phyloP scores from a whole-genome alignment of 2,797 vertebrate species.

The Halcyon leucocephala region DNA sequence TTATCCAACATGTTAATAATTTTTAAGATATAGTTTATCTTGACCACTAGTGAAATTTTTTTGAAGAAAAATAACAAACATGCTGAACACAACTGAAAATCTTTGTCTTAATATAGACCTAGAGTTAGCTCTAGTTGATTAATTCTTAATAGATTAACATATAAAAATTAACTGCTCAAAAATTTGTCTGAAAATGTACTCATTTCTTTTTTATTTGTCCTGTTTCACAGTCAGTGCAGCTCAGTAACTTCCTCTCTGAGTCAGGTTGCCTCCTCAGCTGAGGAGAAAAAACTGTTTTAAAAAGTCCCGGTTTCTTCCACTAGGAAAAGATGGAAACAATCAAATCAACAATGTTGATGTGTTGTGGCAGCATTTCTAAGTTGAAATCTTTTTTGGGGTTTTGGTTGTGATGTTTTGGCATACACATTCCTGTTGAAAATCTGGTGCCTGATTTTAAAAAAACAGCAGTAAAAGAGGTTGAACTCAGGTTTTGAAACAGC shows the following conservation, averaged over 20 bases:
- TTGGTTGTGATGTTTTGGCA: background rate
- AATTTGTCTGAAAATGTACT: background rate
- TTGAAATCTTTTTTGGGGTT: background rate
- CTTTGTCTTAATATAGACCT: background rate
- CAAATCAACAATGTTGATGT: background rate
- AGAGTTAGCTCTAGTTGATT: background rate
- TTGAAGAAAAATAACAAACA: background rate
- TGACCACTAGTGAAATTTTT: background rate
- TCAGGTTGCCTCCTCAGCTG: background rate
- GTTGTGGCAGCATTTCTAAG: background rate
- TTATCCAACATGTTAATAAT: background rate
- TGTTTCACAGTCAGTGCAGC: background rate
- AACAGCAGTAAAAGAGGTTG: background rate
- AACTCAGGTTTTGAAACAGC: background rate
- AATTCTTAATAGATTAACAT: background rate
- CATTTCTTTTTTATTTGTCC: background rate
- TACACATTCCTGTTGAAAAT: background rate
- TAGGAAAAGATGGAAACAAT: background rate
- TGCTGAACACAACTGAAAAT: background rate
- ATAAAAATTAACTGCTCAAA: background rate
- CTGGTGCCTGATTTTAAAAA: background rate
- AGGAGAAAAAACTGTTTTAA: background rate
- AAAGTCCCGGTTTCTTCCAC: background rate
- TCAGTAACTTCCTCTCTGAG: background rate
- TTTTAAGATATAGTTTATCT: background rate